Conservation (phyloP, 2,797 vertebrate genomes). For the Pempheris klunzingeri region DNA sequence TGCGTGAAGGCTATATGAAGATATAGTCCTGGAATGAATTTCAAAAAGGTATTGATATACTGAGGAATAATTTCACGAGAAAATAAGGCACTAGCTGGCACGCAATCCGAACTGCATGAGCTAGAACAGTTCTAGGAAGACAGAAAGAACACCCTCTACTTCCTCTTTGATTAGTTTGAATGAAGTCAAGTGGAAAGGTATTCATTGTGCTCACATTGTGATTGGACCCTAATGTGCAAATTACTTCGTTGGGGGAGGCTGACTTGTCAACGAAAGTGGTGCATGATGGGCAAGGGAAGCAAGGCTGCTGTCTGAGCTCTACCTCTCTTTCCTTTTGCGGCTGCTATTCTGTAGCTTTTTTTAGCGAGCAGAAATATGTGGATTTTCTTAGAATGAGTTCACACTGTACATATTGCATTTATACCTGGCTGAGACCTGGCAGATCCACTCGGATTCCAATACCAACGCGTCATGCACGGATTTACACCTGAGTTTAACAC, state of each 20-base stretch:
- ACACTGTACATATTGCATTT: not conserved
- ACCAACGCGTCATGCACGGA: not conserved
- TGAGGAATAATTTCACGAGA: constrained; percentile 38
- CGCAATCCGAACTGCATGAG: constrained; percentile 3
- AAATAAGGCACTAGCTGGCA: constrained; percentile 17
- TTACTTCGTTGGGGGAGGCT: not conserved
- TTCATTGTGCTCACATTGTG: too few relatives aligned
- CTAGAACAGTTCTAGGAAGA: not conserved
- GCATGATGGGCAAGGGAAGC: not conserved
- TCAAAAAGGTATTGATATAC: constrained; percentile 44
- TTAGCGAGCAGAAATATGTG: not conserved
- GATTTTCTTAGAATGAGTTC: not conserved
- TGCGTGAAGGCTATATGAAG: constrained; percentile 48
- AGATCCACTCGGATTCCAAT: not conserved
- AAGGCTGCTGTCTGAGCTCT: too few relatives aligned
- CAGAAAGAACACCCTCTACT: too few relatives aligned
- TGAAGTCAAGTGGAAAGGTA: not conserved
- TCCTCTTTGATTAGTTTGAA: not conserved
- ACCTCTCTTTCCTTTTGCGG: not conserved
- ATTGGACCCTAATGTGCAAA: not conserved
- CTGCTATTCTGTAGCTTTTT: too few relatives aligned
- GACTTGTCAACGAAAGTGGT: constrained; percentile 8
- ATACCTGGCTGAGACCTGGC: not conserved
- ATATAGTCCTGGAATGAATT: constrained; percentile 37
- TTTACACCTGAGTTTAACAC: not conserved